These are phyloP conservation scores for Tinea pellionella DNA, from an alignment of 2,888 invertebrate genomes.

Conservation along the genomic window DNA sequence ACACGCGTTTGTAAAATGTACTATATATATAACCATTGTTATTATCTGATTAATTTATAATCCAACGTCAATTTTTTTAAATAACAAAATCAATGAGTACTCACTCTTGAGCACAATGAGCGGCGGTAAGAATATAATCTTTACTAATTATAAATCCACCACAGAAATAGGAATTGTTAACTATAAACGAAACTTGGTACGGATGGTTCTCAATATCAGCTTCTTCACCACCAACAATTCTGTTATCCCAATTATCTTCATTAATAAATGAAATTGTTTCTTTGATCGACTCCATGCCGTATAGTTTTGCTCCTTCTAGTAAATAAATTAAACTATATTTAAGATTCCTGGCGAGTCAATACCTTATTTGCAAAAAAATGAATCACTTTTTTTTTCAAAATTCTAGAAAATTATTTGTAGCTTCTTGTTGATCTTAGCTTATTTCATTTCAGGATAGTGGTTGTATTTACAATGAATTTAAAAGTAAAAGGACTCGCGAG, in stretches of 20 bases:
- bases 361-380: no score
- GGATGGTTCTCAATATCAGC: slow-evolving; percentile 48
- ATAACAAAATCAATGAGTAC: slow-evolving; percentile 16
- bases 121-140: slow-evolving; percentile 56
- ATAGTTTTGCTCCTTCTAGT: neutral
- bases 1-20: no score
- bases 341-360: neutral
- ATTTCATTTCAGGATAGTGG: no score
- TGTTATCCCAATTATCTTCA: slow-evolving; percentile 24
- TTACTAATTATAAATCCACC: slow-evolving; percentile 59
- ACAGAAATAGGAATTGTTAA: slow-evolving; percentile 51
- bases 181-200: slow-evolving; percentile 54
- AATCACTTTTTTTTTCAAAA: no score
- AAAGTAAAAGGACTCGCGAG: no score
- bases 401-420: no score
- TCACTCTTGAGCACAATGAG: slow-evolving; percentile 58
- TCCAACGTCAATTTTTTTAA: neutral
- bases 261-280: neutral
- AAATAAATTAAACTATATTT: neutral
- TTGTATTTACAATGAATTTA: no score
- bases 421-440: no score
- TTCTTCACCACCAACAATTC: slow-evolving; percentile 54
- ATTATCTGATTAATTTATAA: no score
- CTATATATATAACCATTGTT: no score
- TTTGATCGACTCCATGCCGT: neutral